phyloP scores from a whole-genome alignment of 2,888 invertebrate genomes.

The Phrixothrix hirtus region DNA sequence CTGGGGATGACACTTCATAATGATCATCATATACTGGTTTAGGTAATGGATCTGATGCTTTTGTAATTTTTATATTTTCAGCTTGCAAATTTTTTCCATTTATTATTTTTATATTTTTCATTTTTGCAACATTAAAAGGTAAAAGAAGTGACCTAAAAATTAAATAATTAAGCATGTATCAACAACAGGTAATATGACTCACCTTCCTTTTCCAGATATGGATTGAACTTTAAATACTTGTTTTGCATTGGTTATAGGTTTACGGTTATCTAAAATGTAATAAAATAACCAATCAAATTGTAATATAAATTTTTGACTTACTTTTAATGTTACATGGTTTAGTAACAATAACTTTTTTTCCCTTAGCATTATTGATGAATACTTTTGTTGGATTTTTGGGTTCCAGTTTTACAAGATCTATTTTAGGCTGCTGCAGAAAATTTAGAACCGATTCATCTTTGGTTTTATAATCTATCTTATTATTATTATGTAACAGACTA shows the following conservation, averaged over 20 bases:
- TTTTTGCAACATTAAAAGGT: constrained; percentile 73
- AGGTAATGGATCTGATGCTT: constrained; percentile 4
- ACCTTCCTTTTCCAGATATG: constrained; percentile 48
- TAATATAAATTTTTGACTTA: constrained; percentile 23
- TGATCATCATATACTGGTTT: constrained; percentile 32
- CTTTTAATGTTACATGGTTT: constrained; percentile 45
- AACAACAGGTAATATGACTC: constrained; percentile 8
- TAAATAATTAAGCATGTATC: neutral
- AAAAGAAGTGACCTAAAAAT: constrained; percentile 67
- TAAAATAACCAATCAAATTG: constrained; percentile 1
- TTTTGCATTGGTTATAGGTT: constrained; percentile 33
- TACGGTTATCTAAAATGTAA: constrained; percentile 44
- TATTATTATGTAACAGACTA: constrained; percentile 5
- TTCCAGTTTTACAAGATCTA: constrained; percentile 1
- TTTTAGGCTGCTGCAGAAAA: constrained; percentile 5
- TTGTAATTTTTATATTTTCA: constrained; percentile 56
- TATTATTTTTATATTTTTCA: constrained; percentile 73
- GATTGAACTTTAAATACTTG: constrained; percentile 52
- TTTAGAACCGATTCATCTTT: constrained; percentile 10
- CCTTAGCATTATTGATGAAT: constrained; percentile 48
- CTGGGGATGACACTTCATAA: constrained; percentile 35
- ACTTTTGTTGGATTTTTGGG: constrained; percentile 43
- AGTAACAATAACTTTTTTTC: constrained; percentile 49
- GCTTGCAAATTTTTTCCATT: constrained; percentile 65
- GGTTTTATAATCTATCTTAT: constrained; percentile 1